Percentiles rank a stretch among this genome's conserved stretches.
Conservation (phyloP, 2,888 invertebrate species). For the Crossocerus cetratus region DNA sequence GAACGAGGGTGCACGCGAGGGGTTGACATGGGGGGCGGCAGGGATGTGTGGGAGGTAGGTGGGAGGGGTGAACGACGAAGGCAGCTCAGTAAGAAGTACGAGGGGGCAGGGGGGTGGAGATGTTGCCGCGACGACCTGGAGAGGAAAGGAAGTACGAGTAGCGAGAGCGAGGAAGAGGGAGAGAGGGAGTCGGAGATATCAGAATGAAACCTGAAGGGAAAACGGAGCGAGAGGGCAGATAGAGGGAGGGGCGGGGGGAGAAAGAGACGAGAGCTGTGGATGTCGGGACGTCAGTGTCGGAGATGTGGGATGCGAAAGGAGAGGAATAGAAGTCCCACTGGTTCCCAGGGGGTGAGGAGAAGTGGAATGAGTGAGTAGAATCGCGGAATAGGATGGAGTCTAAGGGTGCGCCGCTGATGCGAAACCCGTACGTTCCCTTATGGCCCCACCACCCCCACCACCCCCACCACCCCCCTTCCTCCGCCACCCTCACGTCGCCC, state of each 20-base stretch:
- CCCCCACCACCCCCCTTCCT: constrained; percentile 18
- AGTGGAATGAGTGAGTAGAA: constrained; percentile 70
- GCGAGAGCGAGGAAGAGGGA: constrained; percentile 31
- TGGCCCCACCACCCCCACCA: constrained; percentile 27
- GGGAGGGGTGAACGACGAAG: constrained; percentile 36
- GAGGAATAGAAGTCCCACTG: constrained; percentile 68
- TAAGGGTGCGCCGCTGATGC: constrained; percentile 67
- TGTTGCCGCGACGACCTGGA: constrained; percentile 56
- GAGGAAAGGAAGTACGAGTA: constrained; percentile 48
- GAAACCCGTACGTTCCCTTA: constrained; percentile 59
- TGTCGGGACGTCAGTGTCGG: constrained; percentile 72
- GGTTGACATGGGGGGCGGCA: constrained; percentile 44
- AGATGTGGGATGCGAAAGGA: constrained; percentile 65
- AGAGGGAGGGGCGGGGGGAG: constrained; percentile 39
- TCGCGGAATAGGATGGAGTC: constrained; percentile 69
- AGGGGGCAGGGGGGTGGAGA: constrained; percentile 41
- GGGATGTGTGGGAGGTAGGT: constrained; percentile 44
- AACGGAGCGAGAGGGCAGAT: constrained; percentile 5
- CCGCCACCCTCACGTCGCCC: neutral
- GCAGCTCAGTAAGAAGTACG: constrained; percentile 35
- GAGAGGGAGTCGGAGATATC: constrained; percentile 9
- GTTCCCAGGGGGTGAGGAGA: constrained; percentile 67
- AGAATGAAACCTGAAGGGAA: neutral
- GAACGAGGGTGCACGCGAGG: constrained; percentile 60
- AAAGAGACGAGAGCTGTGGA: constrained; percentile 50